phyloP scores from a whole-genome alignment of 2,113 vertebrate genomes.

The Xiphophorus hellerii region DNA sequence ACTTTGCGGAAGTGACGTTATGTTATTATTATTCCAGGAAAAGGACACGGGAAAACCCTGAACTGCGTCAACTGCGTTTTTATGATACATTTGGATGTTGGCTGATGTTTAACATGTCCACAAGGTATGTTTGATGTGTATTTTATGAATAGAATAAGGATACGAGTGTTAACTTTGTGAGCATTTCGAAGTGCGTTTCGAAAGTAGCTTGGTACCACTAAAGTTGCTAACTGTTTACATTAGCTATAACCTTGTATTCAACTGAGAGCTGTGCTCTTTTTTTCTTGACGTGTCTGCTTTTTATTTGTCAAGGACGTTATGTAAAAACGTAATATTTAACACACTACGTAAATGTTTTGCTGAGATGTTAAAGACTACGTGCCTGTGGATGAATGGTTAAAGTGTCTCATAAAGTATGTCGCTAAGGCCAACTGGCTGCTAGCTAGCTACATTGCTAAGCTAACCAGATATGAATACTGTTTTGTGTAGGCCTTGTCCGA shows the following conservation, averaged over 20 bases:
- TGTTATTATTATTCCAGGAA: slow-evolving; percentile 82
- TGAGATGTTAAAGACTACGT: background rate
- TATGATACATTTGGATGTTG: slow-evolving; percentile 46
- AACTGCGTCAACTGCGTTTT: slow-evolving; percentile 82
- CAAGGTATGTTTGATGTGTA: slow-evolving; percentile 58
- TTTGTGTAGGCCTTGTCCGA: slow-evolving; percentile 48
- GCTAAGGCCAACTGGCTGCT: slow-evolving; percentile 11
- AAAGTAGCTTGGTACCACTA: slow-evolving; percentile 7
- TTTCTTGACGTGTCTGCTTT: slow-evolving; percentile 14
- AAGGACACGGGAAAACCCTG: slow-evolving; percentile 64
- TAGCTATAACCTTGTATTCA: slow-evolving; percentile 65
- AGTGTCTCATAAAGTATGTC: background rate
- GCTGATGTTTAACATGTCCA: slow-evolving; percentile 53
- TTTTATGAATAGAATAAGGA: background rate
- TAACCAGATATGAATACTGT: slow-evolving; percentile 34
- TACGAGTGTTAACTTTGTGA: background rate
- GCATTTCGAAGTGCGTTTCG: slow-evolving; percentile 27
- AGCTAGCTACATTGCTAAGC: slow-evolving; percentile 40
- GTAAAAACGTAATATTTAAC: background rate
- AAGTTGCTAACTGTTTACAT: slow-evolving; percentile 46
- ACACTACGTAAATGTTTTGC: background rate
- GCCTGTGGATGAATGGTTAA: background rate
- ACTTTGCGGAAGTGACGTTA: slow-evolving; percentile 67
- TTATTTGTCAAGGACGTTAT: slow-evolving; percentile 2
- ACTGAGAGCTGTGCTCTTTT: slow-evolving; percentile 5